Evolutionary conservation across 2,797 vertebrate genomes (phyloP).

Genomic region (Cyprinodon diabolis): DNA sequence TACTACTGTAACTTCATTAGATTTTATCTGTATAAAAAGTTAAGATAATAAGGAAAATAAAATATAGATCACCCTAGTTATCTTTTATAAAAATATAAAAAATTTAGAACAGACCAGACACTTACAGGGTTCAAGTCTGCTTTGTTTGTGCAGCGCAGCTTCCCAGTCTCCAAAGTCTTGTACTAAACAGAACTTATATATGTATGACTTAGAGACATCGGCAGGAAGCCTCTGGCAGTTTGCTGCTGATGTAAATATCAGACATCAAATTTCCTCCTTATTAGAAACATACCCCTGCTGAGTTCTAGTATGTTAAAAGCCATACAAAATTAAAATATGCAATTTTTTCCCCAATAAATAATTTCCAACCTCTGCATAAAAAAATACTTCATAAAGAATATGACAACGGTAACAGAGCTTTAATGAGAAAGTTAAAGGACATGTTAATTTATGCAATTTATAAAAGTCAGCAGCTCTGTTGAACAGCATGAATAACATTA

Average conservation of each 20-base stretch:
- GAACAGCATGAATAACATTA: not conserved
- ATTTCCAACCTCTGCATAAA: not conserved
- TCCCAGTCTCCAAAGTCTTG: conserved; percentile 9
- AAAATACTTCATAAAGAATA: not conserved
- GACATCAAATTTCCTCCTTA: conserved; percentile 32
- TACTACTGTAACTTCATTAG: not conserved
- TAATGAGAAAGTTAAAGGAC: not conserved
- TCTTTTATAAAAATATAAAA: not conserved
- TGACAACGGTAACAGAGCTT: not conserved
- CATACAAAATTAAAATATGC: not conserved
- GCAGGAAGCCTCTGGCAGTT: conserved; percentile 21
- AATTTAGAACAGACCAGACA: not conserved
- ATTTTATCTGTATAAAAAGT: not conserved
- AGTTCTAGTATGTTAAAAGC: not conserved
- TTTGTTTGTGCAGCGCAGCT: conserved; percentile 22
- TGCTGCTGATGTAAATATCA: conserved; percentile 38
- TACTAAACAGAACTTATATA: not conserved
- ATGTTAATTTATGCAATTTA: not conserved
- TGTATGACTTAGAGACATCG: conserved; percentile 11
- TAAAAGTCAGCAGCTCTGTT: not conserved
- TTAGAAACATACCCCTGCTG: conserved; percentile 46
- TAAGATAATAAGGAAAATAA: not conserved
- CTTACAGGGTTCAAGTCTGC: not conserved
- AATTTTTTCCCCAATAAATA: not conserved
- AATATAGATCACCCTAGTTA: not conserved